Conservation (phyloP, 1,140 invertebrate genomes). For the Drosophila ogumai region DNA sequence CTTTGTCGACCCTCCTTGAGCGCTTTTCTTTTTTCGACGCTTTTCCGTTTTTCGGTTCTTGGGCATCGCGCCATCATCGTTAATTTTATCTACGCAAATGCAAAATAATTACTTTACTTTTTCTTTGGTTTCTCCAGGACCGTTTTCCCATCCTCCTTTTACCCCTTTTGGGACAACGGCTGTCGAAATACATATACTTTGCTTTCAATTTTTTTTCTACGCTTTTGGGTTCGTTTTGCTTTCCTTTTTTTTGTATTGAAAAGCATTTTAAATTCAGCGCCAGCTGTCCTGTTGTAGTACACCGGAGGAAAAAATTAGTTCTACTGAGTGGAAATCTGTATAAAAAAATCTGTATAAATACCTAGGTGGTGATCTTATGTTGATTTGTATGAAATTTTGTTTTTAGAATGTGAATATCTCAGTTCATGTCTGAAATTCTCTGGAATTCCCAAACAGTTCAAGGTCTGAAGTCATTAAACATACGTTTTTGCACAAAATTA, state of each 20-base stretch:
- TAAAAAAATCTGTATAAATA: neutral
- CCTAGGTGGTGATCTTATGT: no score
- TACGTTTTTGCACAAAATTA: neutral
- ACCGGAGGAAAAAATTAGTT: neutral
- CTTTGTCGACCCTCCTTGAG: neutral
- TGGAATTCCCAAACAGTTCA: neutral
- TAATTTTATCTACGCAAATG: constrained; percentile 83
- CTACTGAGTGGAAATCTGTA: neutral
- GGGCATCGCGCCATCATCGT: constrained; percentile 64
- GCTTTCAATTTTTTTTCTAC: constrained; percentile 54
- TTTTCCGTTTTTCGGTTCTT: constrained; percentile 10
- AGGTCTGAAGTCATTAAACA: neutral
- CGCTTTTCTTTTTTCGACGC: constrained; percentile 10
- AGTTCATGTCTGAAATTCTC: no score
- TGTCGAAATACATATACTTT: constrained; percentile 79
- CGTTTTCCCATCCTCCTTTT: constrained; percentile 3
- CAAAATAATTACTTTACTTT: constrained; percentile 84
- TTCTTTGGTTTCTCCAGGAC: constrained; percentile 65
- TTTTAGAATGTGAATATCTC: accelerated
- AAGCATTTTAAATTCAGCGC: constrained; percentile 77
- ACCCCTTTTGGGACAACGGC: constrained; percentile 52
- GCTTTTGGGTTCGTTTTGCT: constrained; percentile 36
- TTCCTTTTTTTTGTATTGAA: constrained; percentile 59
- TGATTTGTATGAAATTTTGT: neutral
- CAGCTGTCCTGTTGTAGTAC: constrained; percentile 62